A percentile compares a stretch with the other conserved stretches of the same genome.
Evolutionary conservation across 1,140 invertebrate genomes (phyloP).

Genomic region (Mizuhopecten yessoensis): DNA sequence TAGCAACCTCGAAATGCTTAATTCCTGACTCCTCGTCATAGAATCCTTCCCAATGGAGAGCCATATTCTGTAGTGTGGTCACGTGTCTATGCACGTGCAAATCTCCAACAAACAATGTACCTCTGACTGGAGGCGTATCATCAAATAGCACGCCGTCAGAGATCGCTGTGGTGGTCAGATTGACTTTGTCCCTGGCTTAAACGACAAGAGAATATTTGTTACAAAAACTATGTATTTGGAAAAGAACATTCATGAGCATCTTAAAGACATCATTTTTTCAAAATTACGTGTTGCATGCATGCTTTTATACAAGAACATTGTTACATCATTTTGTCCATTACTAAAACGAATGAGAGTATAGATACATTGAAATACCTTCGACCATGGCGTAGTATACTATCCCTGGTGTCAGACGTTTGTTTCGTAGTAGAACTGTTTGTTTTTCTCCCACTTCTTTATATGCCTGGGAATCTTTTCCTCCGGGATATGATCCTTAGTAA

Average conservation of each 20-base stretch:
- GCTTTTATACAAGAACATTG: too few species aligned
- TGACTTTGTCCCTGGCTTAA: conserved; percentile 43
- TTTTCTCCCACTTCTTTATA: not conserved
- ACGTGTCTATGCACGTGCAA: conserved; percentile 25
- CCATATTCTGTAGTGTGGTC: not conserved
- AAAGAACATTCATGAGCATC: not conserved
- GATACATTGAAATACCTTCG: not conserved
- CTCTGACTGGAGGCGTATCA: conserved; percentile 40
- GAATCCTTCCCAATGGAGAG: conserved; percentile 54
- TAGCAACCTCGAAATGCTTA: not conserved
- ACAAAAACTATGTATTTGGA: not conserved
- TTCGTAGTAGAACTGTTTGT: not conserved
- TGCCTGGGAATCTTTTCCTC: not conserved
- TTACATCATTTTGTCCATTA: too few species aligned
- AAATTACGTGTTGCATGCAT: too few species aligned
- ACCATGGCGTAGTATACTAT: conserved; percentile 9
- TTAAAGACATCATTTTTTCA: too few species aligned
- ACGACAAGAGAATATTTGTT: not conserved
- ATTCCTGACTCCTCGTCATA: conserved; percentile 52
- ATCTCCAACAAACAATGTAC: conserved; percentile 42
- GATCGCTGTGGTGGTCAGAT: not conserved
- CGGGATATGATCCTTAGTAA: not conserved
- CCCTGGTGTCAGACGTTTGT: not conserved
- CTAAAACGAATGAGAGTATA: too few species aligned
- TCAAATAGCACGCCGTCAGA: conserved; percentile 42